Evolutionary conservation across 2,113 vertebrate species (phyloP), one percentile per base, ranked within the genome.

Genomic region (Ciconia boyciana): DNA sequence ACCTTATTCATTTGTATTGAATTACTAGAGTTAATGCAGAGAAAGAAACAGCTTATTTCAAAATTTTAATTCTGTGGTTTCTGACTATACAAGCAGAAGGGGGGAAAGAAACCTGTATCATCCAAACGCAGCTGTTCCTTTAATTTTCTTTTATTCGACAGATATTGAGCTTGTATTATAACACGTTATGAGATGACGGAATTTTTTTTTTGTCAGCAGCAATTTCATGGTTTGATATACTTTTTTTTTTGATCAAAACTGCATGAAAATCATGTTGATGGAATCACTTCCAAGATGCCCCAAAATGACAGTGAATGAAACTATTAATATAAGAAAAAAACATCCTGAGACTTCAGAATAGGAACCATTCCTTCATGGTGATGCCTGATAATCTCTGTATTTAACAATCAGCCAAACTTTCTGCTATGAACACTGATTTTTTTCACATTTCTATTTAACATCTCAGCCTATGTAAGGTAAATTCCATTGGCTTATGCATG

Each of bases 181-280:
- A 78, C 28, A 52, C 1, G 29, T 49, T 83, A 65, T 64, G 68
- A 88, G 57, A 87, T 74, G 46, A 92, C 58, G 29, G 39, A 72
- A 44, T 46, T 46, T 46, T 34, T 68, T 51, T 90, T 94, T 91
- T 90, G 54, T 94, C 94, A 93, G n/a, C 60, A 95, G 58, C 10
- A 96, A 87, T 97, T 96, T 97, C 70, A 97, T 87, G 81, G 82
- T 34, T 95, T 90, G 4, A 34, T 93, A 81, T 29, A 75, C 3
- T 80, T 66, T 61, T 93, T 93, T n/a, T 51, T 96, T 93, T 94
- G 4, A 96, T 96, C 81, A 96, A 94, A 96, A 96, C 39, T 69
- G 81, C 74, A 46, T 92, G 66, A 81, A 96, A 97, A 97, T 83
- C 71, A 18, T 90, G 34, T 75, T 90, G 91, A 61, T 78, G 44